These are phyloP conservation scores for Dolichallabes microphthalmus DNA, from an alignment of 2,113 vertebrate genomes.

Conservation along the genomic window DNA sequence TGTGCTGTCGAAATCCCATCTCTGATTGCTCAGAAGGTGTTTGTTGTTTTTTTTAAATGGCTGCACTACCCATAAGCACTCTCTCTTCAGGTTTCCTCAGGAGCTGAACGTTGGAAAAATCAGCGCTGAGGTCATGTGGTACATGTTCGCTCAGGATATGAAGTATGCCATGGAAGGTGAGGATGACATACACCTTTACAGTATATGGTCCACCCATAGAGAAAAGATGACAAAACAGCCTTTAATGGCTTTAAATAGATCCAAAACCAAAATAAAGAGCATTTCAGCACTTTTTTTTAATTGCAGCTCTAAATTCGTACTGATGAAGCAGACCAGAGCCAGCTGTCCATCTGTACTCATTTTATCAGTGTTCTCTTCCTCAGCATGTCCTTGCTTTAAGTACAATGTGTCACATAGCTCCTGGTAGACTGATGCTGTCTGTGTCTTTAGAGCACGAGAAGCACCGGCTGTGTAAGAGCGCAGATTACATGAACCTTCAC, in stretches of 20 bases:
- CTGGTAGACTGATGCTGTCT: conserved; percentile 35
- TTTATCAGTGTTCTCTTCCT: conserved; percentile 20
- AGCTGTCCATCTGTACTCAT: conserved; percentile 13
- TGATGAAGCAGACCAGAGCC: not conserved
- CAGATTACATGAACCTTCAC: conserved; percentile 98
- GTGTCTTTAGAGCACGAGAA: conserved; percentile 86
- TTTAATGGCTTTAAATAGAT: not conserved
- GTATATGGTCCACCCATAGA: not conserved
- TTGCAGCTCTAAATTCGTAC: not conserved
- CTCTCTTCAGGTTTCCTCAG: conserved; percentile 81
- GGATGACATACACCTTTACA: not conserved
- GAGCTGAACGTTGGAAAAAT: conserved; percentile 96
- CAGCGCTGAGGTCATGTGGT: conserved; percentile 98
- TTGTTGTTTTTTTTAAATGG: not conserved
- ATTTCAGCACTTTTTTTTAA: not conserved
- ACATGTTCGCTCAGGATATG: conserved; percentile 98
- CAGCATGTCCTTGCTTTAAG: conserved; percentile 1
- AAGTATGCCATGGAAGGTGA: conserved; percentile 94
- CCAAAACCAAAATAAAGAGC: not conserved
- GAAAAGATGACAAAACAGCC: not conserved
- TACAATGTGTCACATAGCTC: not conserved
- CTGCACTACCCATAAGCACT: not conserved
- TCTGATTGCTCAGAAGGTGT: not conserved
- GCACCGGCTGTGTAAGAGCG: conserved; percentile 91
- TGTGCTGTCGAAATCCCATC: not conserved